Conservation (phyloP, 2,888 invertebrate species). For the Arge pagana region DNA sequence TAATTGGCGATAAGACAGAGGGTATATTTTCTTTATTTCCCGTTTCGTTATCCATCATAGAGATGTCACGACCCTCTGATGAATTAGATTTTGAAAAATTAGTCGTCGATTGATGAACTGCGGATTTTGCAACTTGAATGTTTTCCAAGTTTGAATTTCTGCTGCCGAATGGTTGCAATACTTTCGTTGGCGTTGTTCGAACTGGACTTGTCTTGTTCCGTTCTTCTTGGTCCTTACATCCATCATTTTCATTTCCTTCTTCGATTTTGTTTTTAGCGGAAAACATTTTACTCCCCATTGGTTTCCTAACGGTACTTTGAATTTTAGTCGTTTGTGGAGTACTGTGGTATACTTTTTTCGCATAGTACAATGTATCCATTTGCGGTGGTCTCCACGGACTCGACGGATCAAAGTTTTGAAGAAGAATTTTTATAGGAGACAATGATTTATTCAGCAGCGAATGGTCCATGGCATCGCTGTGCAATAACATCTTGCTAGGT, state of each 20-base stretch:
- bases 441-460: constrained; percentile 27
- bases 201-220: too few relatives aligned
- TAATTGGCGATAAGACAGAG: too few relatives aligned
- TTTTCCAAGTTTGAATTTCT: constrained; percentile 1
- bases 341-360: background rate
- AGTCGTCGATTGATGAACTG: too few relatives aligned
- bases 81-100: too few relatives aligned
- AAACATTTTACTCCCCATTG: too few relatives aligned
- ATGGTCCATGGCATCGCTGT: constrained; percentile 28
- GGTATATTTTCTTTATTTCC: too few relatives aligned
- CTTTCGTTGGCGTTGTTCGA: background rate
- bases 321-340: constrained; percentile 2
- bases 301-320: too few relatives aligned
- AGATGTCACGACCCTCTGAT: too few relatives aligned
- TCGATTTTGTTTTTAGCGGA: too few relatives aligned
- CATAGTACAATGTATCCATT: background rate
- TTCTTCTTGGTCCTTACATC: too few relatives aligned
- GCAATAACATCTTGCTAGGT: constrained; percentile 7
- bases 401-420: background rate
- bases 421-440: background rate
- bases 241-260: too few relatives aligned
- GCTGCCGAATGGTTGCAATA: background rate
- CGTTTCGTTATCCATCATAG: too few relatives aligned
- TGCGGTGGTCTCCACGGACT: constrained; percentile 8
- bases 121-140: background rate